Evolutionary conservation across 2,888 invertebrate species (phyloP).

Genomic region (Drosophila macrospina): DNA sequence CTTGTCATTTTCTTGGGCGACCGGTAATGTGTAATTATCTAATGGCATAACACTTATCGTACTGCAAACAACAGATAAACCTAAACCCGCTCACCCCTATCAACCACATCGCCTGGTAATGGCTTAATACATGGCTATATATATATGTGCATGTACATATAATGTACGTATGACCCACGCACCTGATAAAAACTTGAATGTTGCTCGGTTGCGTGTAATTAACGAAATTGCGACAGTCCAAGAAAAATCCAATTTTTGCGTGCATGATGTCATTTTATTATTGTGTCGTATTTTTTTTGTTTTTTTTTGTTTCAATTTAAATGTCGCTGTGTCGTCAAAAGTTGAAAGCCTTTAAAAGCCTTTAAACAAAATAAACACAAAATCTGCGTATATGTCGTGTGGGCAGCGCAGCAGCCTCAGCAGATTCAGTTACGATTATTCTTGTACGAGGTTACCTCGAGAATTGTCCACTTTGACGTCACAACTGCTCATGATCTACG

Average conservation of each 20-base stretch:
- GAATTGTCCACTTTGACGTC: slow-evolving; percentile 17
- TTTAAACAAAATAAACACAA: slow-evolving; percentile 62
- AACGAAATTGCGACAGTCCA: slow-evolving; percentile 58
- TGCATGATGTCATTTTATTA: slow-evolving; percentile 62
- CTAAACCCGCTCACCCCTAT: slow-evolving; percentile 32
- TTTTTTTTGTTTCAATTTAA: slow-evolving; percentile 51
- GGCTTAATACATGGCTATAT: not conserved
- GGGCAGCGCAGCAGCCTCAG: too few relatives aligned
- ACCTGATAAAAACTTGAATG: slow-evolving; percentile 60
- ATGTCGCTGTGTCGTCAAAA: slow-evolving; percentile 47
- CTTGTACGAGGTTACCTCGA: slow-evolving; percentile 12
- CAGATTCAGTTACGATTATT: slow-evolving; percentile 1
- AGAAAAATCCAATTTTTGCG: slow-evolving; percentile 49
- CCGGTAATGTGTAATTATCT: slow-evolving; percentile 58
- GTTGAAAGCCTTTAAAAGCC: slow-evolving; percentile 40
- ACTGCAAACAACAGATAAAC: slow-evolving; percentile 70
- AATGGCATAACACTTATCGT: slow-evolving; percentile 58
- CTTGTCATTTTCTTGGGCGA: slow-evolving; percentile 10
- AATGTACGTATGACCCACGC: slow-evolving; percentile 28
- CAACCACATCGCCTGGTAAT: slow-evolving; percentile 1
- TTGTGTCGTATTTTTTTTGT: slow-evolving; percentile 25
- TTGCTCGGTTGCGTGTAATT: slow-evolving; percentile 53
- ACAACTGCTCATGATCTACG: slow-evolving; percentile 11
- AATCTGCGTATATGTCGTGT: slow-evolving; percentile 44
- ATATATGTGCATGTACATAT: too few relatives aligned